phyloP scores from a whole-genome alignment of 2,888 invertebrate species.

The Agonopterix alstromeriana region DNA sequence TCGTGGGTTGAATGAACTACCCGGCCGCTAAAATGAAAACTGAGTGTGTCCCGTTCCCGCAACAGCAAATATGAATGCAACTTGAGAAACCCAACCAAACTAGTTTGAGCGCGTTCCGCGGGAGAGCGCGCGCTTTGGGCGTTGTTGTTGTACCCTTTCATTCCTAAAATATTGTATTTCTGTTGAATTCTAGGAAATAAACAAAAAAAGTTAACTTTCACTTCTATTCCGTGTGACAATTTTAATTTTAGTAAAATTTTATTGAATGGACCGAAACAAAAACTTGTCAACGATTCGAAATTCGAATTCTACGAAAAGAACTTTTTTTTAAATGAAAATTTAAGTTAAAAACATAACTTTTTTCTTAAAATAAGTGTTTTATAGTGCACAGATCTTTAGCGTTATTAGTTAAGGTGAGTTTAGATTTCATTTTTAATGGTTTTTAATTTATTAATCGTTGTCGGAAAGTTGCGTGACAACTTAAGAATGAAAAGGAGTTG shows the following conservation, averaged over 20 bases:
- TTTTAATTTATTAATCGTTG: background rate
- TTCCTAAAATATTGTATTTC: background rate
- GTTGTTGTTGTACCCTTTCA: background rate
- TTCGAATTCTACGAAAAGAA: background rate
- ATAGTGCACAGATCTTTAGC: constrained; percentile 8
- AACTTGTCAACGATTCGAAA: no score
- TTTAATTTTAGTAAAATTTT: no score
- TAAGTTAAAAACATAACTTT: background rate
- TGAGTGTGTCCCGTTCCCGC: background rate
- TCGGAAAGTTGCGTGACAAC: constrained; percentile 26
- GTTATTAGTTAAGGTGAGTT: background rate
- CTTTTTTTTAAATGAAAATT: background rate
- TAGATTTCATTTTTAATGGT: background rate
- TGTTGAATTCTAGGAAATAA: background rate
- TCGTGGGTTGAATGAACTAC: no score
- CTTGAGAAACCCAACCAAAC: constrained; percentile 16
- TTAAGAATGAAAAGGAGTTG: constrained; percentile 34
- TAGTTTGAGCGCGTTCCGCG: constrained; percentile 23
- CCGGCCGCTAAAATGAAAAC: background rate
- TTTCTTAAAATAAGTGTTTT: background rate
- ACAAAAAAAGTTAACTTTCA: background rate
- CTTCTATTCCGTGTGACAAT: no score
- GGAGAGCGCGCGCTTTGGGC: constrained; percentile 17
- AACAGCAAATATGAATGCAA: constrained; percentile 10
- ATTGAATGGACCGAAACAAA: no score